Evolutionary conservation across 2,888 invertebrate species (phyloP).

Genomic region (Teleogryllus oceanicus): DNA sequence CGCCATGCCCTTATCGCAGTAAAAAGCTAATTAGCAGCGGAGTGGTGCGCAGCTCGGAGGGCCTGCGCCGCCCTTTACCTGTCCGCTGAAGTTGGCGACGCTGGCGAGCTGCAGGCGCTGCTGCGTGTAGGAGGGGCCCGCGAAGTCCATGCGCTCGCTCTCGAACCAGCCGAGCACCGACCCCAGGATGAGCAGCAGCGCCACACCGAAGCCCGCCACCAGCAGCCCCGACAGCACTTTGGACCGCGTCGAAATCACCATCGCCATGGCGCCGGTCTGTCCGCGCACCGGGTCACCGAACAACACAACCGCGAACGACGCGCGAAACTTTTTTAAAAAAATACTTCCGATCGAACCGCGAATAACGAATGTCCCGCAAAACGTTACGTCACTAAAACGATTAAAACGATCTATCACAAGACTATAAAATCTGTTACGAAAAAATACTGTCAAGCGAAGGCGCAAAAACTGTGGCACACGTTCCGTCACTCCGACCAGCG

Average conservation of each 20-base stretch:
- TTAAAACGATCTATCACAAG: no score
- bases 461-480: neutral
- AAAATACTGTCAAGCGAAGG: conserved; percentile 6
- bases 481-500: neutral
- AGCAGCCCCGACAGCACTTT: conserved; percentile 60
- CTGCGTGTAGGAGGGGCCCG: conserved; percentile 30
- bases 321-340: no score
- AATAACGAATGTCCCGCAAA: no score
- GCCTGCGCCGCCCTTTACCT: neutral
- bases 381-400: no score
- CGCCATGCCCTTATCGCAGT: no score
- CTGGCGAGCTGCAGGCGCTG: conserved; percentile 29
- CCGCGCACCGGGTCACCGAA: no score
- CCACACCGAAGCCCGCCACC: conserved; percentile 45
- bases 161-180: conserved; percentile 60
- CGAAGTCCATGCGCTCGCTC: conserved; percentile 32
- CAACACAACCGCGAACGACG: no score
- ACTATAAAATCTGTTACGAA: neutral
- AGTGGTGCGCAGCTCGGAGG: no score
- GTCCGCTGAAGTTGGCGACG: conserved; percentile 20
- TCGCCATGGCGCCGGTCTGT: conserved; percentile 54
- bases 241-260: conserved; percentile 62
- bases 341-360: no score
- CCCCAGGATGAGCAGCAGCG: conserved; percentile 42
- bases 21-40: no score